Evolutionary conservation across 2,113 vertebrate genomes (phyloP), one percentile per base, ranked within the genome.

Genomic region (Cepphus grylle): DNA sequence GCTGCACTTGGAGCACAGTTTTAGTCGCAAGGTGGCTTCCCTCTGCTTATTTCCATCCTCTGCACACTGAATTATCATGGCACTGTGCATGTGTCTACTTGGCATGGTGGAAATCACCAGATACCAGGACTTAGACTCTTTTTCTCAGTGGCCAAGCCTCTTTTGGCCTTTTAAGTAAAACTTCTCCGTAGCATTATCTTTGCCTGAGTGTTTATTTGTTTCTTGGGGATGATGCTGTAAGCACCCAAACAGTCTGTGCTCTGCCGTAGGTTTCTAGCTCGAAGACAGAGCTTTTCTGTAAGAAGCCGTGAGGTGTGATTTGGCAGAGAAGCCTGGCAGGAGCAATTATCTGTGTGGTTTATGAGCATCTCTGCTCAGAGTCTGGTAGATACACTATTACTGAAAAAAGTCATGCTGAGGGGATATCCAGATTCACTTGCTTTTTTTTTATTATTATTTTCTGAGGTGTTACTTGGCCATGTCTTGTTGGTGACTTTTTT

Each of bases 271-370:
- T 90, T 88, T 81, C 82, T 71, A 92, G 89, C 79, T 83, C 3
- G 5, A 89, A 87, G 53, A 70, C 45, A 69, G 62, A 73, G 50
- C 32, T 92, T 95, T 92, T 85, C 45, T 96, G 65, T 79, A 81
- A 79, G 86, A 84, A 92, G 47, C 88, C 1, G 0, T 67, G 82
- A 95, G 70, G 78, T 88, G 80, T 73, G 70, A 82, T 96, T 93
- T 91, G 94, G 50, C 86, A 85, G 70, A 86, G 84, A 26, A 91
- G 65, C 58, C 88, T 95, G 86, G 82, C 73, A 89, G 93, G 81
- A 94, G 66, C 73, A 90, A 87, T 94, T 95, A 74, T 65, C 83
- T 85, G 12, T 2, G 32, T 95, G 63, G 73, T 91, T 95, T 91
- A 82, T 82, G 91, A 82, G 77, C 87, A 88, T 76, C 81, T 88